Conservation (phyloP, 2,888 invertebrate species). For the Trichacis sp. region DNA sequence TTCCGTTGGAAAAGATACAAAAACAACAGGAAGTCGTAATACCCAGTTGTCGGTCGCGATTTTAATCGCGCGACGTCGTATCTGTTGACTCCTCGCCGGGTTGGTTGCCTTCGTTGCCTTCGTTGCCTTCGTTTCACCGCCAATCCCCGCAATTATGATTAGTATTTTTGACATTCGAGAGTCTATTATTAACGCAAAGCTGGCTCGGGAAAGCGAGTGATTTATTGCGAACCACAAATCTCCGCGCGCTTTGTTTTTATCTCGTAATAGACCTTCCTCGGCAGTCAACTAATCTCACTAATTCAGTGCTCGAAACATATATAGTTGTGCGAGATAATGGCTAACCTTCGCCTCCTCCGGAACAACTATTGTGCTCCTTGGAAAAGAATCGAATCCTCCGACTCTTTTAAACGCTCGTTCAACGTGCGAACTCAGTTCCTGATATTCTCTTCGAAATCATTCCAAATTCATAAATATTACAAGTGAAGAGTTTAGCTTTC, state of each 20-base stretch:
- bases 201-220: constrained; percentile 10
- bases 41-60: constrained; percentile 20
- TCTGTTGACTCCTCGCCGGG: no score
- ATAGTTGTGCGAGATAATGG: constrained; percentile 19
- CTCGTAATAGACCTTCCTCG: constrained; percentile 17
- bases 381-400: not conserved
- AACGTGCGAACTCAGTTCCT: no score
- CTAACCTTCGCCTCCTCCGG: constrained; percentile 32
- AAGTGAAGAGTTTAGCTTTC: no score
- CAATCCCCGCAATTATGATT: not conserved
- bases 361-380: constrained; percentile 1
- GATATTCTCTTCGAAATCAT: no score
- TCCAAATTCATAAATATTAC: no score
- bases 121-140: constrained; percentile 6
- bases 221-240: constrained; percentile 36
- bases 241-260: constrained; percentile 24
- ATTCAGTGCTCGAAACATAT: constrained; percentile 26
- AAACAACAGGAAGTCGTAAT: constrained; percentile 40
- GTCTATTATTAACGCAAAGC: constrained; percentile 24
- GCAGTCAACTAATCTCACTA: constrained; percentile 31
- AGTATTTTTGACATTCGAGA: constrained; percentile 23
- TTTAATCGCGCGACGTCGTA: constrained; percentile 12
- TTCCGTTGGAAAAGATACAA: no score
- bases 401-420: no score
- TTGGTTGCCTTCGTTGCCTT: no score